Evolutionary conservation across 2,797 vertebrate species (phyloP).

Genomic region (Chiloscyllium punctatum): DNA sequence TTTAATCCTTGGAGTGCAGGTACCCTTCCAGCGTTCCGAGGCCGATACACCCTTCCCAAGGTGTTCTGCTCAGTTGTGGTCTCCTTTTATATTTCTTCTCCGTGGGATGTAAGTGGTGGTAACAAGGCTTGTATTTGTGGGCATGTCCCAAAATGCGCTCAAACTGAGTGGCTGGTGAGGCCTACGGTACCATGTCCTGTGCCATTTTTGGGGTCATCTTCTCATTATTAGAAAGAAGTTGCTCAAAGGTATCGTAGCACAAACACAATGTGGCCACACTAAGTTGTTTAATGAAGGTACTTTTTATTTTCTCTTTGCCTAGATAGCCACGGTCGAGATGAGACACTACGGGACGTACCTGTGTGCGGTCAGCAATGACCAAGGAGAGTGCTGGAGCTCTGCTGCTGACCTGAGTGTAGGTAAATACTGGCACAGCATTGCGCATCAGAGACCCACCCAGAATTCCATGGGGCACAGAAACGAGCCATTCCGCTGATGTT

Average conservation of each 20-base stretch:
- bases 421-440: neutral
- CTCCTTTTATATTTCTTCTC: no score
- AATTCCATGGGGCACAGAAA: neutral
- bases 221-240: neutral
- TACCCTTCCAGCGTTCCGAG: no score
- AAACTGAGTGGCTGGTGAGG: no score
- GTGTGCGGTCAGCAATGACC: neutral
- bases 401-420: neutral
- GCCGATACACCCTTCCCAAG: no score
- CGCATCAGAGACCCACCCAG: neutral
- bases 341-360: neutral
- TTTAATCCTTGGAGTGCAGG: no score
- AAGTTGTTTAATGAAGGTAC: neutral
- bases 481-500: neutral
- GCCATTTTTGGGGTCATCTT: neutral
- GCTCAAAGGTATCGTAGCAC: no score
- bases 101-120: no score
- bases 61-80: no score
- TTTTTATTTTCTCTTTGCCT: neutral
- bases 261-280: neutral
- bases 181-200: no score
- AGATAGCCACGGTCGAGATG: neutral
- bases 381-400: constrained; percentile 15
- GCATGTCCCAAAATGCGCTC: no score
- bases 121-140: no score